phyloP scores from a whole-genome alignment of 1,140 invertebrate genomes.

The Rhyacophila brunnea region DNA sequence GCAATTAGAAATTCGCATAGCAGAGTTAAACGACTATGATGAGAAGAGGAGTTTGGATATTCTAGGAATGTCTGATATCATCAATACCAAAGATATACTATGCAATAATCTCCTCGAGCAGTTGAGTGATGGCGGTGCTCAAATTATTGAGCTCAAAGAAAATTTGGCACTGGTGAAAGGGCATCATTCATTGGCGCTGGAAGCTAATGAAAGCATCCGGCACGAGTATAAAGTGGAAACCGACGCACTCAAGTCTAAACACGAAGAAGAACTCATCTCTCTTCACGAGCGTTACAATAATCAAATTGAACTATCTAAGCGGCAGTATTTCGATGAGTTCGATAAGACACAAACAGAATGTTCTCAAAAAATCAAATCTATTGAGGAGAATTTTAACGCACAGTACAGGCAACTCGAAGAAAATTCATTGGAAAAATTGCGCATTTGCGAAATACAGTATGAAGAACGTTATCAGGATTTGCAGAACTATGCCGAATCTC shows the following conservation, averaged over 20 bases:
- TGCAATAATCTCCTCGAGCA: slow-evolving; percentile 50
- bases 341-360: slow-evolving; percentile 42
- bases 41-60: slow-evolving; percentile 37
- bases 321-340: slow-evolving; percentile 42
- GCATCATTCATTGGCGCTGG: slow-evolving; percentile 49
- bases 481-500: neutral
- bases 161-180: slow-evolving; percentile 52
- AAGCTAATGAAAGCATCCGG: slow-evolving; percentile 53
- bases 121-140: slow-evolving; percentile 41
- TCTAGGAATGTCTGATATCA: slow-evolving; percentile 45
- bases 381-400: slow-evolving; percentile 47
- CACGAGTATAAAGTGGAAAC: slow-evolving; percentile 50
- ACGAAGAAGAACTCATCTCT: slow-evolving; percentile 48
- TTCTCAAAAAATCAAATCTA: slow-evolving; percentile 39
- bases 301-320: slow-evolving; percentile 41
- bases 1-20: neutral
- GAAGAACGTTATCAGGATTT: slow-evolving; percentile 42
- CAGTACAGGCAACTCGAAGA: slow-evolving; percentile 51
- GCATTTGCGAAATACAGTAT: slow-evolving; percentile 51
- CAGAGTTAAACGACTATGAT: neutral
- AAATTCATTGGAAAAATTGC: slow-evolving; percentile 46
- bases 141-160: slow-evolving; percentile 35
- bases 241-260: slow-evolving; percentile 46
- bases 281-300: slow-evolving; percentile 44
- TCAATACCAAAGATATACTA: slow-evolving; percentile 46